Base-by-base conservation (phyloP, 2,797 vertebrate species). In the Anableps anableps region DNA sequence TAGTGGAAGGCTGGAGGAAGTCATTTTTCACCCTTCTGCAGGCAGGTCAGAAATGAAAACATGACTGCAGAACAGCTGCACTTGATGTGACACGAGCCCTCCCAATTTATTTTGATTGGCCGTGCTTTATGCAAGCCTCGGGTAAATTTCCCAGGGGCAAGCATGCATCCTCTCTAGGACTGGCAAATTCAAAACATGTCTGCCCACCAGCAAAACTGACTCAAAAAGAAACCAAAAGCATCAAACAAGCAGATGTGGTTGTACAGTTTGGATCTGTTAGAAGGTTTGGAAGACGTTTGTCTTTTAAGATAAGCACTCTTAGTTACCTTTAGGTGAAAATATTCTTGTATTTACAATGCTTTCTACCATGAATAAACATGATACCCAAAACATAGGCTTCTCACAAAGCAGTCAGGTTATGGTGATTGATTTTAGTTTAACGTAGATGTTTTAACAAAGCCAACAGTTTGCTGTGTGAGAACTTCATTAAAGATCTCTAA, bases 21-120 rank as follows among this genome's bases (percentile, higher is more conserved):
- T 83, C 77, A 60, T 83, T 79, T 75, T 77, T 76, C 53, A 47
- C 80, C 62, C 83, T 74, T 82, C 68, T 78, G 66, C 38, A 45
- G 68, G 83, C 68, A 82, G 91, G 88, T 87, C 90, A 90, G 84
- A 85, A 89, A 89, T 83, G 80, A 86, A 89, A 89, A 85, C 83
- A 83, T 85, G 83, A 83, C 82, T 79, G 81, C 87, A 80, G 80
- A 89, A 85, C 90, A 90, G 89, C 91, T 91, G 93, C 80, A 86
- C 78, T 88, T 85, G 81, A 92, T 88, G 82, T 90, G 88, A 91
- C 84, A 87, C 84, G 78, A 93, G 79, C 87, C 83, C 84, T 88
- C 83, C 88, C 90, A 89, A 92, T 95, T 93, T 92, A 92, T 88
- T 93, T 90, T 93, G 93, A 95, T 93, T 92, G 92, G 91, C 91